Conservation (phyloP, 2,888 invertebrate species). For the Punctoribates punctum region DNA sequence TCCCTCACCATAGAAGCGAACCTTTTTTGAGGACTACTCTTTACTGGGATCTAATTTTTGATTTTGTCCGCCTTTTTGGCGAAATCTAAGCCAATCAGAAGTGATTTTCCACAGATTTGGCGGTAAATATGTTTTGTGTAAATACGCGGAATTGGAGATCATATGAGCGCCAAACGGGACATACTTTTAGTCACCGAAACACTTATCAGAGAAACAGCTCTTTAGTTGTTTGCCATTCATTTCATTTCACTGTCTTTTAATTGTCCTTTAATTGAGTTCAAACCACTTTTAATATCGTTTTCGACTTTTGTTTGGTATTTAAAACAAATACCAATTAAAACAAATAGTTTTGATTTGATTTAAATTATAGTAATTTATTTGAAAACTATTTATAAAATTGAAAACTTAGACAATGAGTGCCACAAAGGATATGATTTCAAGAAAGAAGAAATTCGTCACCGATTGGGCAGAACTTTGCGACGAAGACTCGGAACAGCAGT, state of each 20-base stretch:
- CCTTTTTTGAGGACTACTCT: no score
- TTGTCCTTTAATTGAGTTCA: neutral
- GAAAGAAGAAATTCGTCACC: constrained; percentile 3
- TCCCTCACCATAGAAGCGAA: no score
- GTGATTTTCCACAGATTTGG: no score
- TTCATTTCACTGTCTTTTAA: neutral
- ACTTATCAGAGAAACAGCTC: neutral
- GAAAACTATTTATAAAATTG: neutral
- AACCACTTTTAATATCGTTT: neutral
- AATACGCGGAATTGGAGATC: no score
- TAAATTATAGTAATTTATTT: neutral
- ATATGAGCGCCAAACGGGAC: no score
- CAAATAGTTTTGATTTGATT: neutral
- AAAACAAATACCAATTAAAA: neutral
- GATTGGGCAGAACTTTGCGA: constrained; percentile 38
- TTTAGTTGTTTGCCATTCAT: neutral
- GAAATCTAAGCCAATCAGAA: no score
- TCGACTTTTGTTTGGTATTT: neutral
- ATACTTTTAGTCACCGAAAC: no score
- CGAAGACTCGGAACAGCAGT: constrained; percentile 34
- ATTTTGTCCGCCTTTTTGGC: no score
- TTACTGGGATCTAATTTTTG: no score
- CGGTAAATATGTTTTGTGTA: no score
- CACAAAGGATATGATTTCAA: constrained; percentile 4
- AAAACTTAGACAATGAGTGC: constrained; percentile 22